These are phyloP conservation scores for Tricholauxania praeusta DNA, from an alignment of 2,888 invertebrate genomes.

Conservation along the genomic window DNA sequence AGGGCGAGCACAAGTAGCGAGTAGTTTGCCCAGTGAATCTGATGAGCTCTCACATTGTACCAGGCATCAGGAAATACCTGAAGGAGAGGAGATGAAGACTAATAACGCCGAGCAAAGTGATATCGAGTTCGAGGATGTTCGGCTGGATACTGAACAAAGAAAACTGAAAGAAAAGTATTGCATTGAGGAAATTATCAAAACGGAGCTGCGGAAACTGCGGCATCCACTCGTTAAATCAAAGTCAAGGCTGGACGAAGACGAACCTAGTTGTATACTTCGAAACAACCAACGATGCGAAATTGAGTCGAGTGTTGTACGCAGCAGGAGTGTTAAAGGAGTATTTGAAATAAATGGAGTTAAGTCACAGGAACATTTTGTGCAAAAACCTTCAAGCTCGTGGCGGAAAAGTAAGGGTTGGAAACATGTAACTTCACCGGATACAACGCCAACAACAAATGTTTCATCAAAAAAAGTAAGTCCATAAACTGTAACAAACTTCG, in stretches of 20 bases:
- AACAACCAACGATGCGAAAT: conserved; percentile 58
- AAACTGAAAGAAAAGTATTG: conserved; percentile 60
- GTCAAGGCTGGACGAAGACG: conserved; percentile 62
- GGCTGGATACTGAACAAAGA: no score
- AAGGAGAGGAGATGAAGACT: conserved; percentile 48
- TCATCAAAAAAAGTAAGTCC: conserved; percentile 61
- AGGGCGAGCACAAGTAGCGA: conserved; percentile 65
- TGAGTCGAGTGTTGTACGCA: conserved; percentile 60
- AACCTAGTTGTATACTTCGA: conserved; percentile 62
- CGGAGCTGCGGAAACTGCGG: conserved; percentile 54
- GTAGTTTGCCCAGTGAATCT: conserved; percentile 67
- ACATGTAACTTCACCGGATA: conserved; percentile 60
- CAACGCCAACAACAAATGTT: conserved; percentile 44
- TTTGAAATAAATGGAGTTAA: conserved; percentile 28
- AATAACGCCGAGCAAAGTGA: conserved; percentile 50
- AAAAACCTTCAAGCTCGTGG: conserved; percentile 59
- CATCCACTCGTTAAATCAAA: conserved; percentile 61
- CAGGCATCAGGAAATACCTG: conserved; percentile 38
- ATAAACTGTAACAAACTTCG: no score
- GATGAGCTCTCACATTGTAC: conserved; percentile 59
- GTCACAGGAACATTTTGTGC: conserved; percentile 46
- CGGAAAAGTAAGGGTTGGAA: conserved; percentile 67
- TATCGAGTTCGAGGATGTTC: conserved; percentile 59
- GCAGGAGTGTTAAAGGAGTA: conserved; percentile 59
- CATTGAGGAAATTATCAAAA: conserved; percentile 62